These are phyloP conservation scores for Eilema depressum DNA, from an alignment of 2,888 invertebrate species.

Conservation along the genomic window DNA sequence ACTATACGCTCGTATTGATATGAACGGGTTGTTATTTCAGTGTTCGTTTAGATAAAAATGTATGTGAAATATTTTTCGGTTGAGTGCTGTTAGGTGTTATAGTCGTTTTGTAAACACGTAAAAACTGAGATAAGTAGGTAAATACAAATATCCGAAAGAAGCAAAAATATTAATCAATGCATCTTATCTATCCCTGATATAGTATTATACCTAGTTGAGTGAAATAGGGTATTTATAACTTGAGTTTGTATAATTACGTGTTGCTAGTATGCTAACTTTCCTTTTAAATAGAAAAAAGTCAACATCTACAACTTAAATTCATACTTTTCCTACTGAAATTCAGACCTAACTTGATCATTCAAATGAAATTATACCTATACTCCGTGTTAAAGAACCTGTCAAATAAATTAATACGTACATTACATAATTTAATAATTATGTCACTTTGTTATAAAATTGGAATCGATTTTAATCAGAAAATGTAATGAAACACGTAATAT, in stretches of 20 bases:
- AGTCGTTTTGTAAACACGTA: constrained; percentile 21
- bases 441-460: constrained; percentile 17
- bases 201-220: too few relatives aligned
- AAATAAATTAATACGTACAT: constrained; percentile 14
- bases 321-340: too few relatives aligned
- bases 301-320: too few relatives aligned
- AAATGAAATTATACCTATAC: background rate
- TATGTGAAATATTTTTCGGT: constrained; percentile 35
- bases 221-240: too few relatives aligned
- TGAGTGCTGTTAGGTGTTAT: constrained; percentile 23
- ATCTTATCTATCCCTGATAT: too few relatives aligned
- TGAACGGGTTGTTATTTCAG: constrained; percentile 46
- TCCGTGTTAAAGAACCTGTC: background rate
- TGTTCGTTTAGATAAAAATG: constrained; percentile 53
- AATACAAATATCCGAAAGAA: background rate
- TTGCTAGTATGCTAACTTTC: too few relatives aligned
- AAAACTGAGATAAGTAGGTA: constrained; percentile 9
- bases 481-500: constrained; percentile 51
- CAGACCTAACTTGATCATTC: background rate
- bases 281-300: too few relatives aligned
- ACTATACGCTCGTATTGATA: constrained; percentile 48
- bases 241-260: too few relatives aligned
- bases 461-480: constrained; percentile 52
- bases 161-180: background rate
- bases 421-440: constrained; percentile 14